These are phyloP conservation scores for Bicyclus anynana DNA, from an alignment of 1,140 invertebrate species.

Conservation along the genomic window DNA sequence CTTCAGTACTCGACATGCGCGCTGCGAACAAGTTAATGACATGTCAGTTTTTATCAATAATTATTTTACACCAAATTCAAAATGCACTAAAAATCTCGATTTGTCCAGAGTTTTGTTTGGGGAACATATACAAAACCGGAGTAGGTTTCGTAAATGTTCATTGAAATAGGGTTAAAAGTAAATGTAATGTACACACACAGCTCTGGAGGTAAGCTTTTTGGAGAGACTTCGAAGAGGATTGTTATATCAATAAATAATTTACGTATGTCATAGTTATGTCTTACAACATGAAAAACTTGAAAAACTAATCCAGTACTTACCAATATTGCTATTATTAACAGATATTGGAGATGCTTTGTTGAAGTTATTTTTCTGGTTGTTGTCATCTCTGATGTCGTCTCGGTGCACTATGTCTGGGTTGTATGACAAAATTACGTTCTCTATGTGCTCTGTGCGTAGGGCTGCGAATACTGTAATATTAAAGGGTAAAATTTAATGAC, in stretches of 20 bases:
- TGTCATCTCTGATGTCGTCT: constrained; percentile 36
- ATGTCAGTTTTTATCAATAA: constrained; percentile 41
- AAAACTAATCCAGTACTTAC: constrained; percentile 37
- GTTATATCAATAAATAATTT: too few relatives aligned
- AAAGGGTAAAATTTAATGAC: constrained; percentile 14
- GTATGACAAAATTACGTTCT: constrained; percentile 87
- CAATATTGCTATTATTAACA: constrained; percentile 47
- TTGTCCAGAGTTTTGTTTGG: too few relatives aligned
- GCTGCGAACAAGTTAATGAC: constrained; percentile 26
- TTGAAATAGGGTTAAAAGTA: too few relatives aligned
- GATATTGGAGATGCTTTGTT: constrained; percentile 60
- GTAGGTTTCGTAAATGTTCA: too few relatives aligned
- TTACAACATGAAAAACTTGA: too few relatives aligned
- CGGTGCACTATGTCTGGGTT: constrained; percentile 61
- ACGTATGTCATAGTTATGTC: too few relatives aligned
- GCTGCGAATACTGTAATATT: constrained; percentile 80
- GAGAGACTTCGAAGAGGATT: too few relatives aligned
- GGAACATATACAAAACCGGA: too few relatives aligned
- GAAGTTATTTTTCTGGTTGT: constrained; percentile 33
- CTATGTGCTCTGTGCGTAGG: constrained; percentile 82
- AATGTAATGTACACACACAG: too few relatives aligned
- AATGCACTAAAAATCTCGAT: too few relatives aligned
- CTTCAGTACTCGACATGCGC: constrained; percentile 47
- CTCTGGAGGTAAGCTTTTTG: too few relatives aligned
- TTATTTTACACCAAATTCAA: too few relatives aligned